Evolutionary conservation across 2,888 invertebrate genomes (phyloP).

Genomic region (Labia minor): DNA sequence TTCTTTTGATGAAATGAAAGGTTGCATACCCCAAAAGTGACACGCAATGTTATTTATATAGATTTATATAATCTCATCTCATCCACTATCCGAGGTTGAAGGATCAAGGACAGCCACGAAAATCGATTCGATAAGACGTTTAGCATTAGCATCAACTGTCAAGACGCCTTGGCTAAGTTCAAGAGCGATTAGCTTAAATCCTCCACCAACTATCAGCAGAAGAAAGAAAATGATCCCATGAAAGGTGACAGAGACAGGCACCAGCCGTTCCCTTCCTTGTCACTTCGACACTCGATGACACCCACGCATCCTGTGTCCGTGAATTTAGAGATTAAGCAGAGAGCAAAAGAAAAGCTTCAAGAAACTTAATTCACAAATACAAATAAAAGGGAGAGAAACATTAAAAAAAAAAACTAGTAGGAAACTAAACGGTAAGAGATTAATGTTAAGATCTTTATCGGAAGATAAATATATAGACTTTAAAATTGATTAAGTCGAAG

Average conservation of each 20-base stretch:
- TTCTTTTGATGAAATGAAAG: too few relatives aligned
- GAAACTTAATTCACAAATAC: background rate
- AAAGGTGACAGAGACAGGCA: background rate
- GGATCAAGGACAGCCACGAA: too few relatives aligned
- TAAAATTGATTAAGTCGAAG: too few relatives aligned
- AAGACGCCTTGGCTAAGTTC: background rate
- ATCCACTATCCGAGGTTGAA: too few relatives aligned
- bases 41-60: too few relatives aligned
- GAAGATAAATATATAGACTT: too few relatives aligned
- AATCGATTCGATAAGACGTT: background rate
- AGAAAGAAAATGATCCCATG: background rate
- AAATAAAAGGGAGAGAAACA: background rate
- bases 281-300: background rate
- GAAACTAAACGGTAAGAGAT: too few relatives aligned
- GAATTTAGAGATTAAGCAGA: background rate
- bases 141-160: constrained; percentile 1
- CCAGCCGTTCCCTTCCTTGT: background rate
- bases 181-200: background rate
- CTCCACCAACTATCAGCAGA: background rate
- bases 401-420: background rate
- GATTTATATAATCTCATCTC: too few relatives aligned
- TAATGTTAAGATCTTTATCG: too few relatives aligned
- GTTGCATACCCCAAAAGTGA: too few relatives aligned
- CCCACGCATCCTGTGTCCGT: background rate
- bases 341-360: background rate